Base-by-base conservation (phyloP, 2,797 vertebrate genomes). In the Sebastes cheni region DNA sequence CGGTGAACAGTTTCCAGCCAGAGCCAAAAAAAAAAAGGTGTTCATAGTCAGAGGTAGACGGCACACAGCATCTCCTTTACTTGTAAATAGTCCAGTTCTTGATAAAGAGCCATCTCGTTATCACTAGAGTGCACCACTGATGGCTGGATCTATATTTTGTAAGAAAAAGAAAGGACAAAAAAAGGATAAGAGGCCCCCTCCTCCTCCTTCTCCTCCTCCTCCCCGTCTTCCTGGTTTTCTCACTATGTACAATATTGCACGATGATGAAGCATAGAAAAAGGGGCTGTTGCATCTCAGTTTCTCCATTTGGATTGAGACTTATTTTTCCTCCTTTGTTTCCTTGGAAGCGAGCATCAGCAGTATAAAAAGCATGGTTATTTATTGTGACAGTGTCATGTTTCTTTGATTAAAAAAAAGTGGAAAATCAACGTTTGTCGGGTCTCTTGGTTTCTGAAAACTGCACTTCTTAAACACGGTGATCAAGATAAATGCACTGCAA, bases 321-420 rank as follows among this genome's bases (percentile, higher is more conserved):
- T 84, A 10, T 86, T 89, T 25, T 88, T 85, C 39, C 69, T 85
- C 61, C 73, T 81, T 88, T 81, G 84, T 87, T 89, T 91, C 81
- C 74, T 84, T 77, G 66, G 91, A 95, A 90, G 89, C 79, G 89
- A 92, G 90, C 86, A 88, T 92, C 88, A 86, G 90, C 93, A 86
- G 93, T 94, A 93, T 91, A 88, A 89, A 91, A 91, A 94, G 95
- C 95, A 96, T 96, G 95, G 91, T 95, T 96, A 96, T 96, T 96
- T 96, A 96, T 96, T 96, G 95, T 96, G 94, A 95, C 94, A 94
- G 91, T 95, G 95, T 96, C 95, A 95, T 92, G 89, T 94, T 95
- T 95, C 89, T 95, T 96, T 96, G 93, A 95, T 94, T 95, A 95
- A 95, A 96, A 95, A 91, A 89, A 84, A 89, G 77, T 80, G 34